Evolutionary conservation across 2,113 vertebrate species (phyloP).

Genomic region (Dryoscopus gambensis): DNA sequence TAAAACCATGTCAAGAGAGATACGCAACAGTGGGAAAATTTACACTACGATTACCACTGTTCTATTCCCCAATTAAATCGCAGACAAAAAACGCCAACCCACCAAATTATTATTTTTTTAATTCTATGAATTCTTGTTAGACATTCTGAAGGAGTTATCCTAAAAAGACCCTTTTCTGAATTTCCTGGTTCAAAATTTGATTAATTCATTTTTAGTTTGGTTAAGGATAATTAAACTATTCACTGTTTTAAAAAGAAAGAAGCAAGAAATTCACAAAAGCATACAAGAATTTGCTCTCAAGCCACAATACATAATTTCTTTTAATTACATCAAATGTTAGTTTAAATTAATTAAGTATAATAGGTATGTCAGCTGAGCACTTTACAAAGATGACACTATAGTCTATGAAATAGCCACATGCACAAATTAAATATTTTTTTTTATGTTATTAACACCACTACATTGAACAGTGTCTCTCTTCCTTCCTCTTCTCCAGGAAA

Average conservation of each 20-base stretch:
- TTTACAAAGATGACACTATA: background rate
- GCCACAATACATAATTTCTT: background rate
- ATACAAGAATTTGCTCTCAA: background rate
- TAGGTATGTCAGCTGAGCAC: background rate
- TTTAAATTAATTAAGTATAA: background rate
- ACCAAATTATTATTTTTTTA: background rate
- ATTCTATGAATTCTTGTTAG: background rate
- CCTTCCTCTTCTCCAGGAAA: background rate
- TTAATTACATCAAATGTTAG: background rate
- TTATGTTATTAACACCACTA: background rate
- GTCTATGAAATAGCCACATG: background rate
- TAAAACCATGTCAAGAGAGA: background rate
- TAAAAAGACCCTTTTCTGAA: background rate
- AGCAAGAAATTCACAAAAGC: background rate
- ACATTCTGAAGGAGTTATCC: background rate
- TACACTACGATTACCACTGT: background rate
- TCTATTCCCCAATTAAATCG: background rate
- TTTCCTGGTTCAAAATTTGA: background rate
- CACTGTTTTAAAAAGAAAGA: background rate
- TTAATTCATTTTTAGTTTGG: background rate
- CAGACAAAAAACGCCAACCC: background rate
- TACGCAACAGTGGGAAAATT: background rate
- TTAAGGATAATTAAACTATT: background rate
- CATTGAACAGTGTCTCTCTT: background rate
- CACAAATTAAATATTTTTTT: background rate